Conservation (phyloP, 2,888 invertebrate genomes). For the Diaperis boleti region DNA sequence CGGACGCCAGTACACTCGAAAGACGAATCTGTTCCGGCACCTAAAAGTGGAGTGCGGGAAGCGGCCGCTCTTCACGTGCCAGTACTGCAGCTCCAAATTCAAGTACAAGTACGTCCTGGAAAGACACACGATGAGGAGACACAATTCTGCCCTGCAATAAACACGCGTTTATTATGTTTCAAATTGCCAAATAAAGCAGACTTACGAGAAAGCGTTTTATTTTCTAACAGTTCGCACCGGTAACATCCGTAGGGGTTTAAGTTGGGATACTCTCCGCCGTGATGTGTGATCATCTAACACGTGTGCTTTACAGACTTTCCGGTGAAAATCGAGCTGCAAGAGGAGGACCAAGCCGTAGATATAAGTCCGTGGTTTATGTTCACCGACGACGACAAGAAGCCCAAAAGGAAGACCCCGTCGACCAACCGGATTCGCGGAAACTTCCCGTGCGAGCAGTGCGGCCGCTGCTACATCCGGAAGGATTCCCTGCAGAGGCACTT, state of each 20-base stretch:
- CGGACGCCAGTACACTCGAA: slow-evolving; percentile 47
- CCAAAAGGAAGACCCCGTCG: slow-evolving; percentile 58
- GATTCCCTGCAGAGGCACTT: slow-evolving; percentile 83
- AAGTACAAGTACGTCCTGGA: slow-evolving; percentile 63
- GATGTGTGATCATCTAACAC: slow-evolving; percentile 31
- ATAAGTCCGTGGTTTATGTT: slow-evolving; percentile 46
- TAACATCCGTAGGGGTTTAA: slow-evolving; percentile 31
- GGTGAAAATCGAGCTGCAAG: slow-evolving; percentile 59
- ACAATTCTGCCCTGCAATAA: slow-evolving; percentile 10
- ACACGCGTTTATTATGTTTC: not conserved
- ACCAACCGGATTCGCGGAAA: slow-evolving; percentile 67
- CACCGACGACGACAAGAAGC: slow-evolving; percentile 41
- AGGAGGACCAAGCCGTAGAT: slow-evolving; percentile 46
- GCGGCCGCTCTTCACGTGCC: slow-evolving; percentile 55
- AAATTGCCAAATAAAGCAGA: slow-evolving; percentile 11
- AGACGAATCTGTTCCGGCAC: slow-evolving; percentile 41
- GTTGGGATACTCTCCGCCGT: slow-evolving; percentile 5
- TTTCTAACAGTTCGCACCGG: slow-evolving; percentile 19
- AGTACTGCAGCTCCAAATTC: slow-evolving; percentile 60
- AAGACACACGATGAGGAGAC: slow-evolving; percentile 54
- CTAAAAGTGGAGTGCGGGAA: slow-evolving; percentile 56
- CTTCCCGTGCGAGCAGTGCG: slow-evolving; percentile 76
- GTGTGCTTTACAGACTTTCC: slow-evolving; percentile 54
- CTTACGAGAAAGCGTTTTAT: slow-evolving; percentile 12
- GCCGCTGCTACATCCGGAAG: slow-evolving; percentile 83